Conservation (phyloP, 2,113 vertebrate species). For the Notothenia coriiceps region DNA sequence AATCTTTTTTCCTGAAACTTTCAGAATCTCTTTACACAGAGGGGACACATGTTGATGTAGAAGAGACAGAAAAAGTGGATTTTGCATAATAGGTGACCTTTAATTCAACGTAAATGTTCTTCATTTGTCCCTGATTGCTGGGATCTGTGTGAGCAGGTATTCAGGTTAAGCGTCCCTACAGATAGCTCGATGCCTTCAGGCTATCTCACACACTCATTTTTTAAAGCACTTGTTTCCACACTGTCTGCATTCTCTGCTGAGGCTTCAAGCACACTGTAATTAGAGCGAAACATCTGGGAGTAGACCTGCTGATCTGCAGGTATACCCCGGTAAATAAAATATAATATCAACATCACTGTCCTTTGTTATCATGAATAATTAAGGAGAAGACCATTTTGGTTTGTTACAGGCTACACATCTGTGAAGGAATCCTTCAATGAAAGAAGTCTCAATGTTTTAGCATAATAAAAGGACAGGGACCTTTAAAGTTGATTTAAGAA, state of each 20-base stretch:
- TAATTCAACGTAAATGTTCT: not conserved
- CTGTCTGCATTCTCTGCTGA: conserved; percentile 59
- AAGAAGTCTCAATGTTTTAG: not conserved
- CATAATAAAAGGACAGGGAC: no score
- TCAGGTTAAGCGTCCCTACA: conserved; percentile 67
- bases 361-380: conserved; percentile 45
- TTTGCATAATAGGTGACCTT: no score
- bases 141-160: conserved; percentile 51
- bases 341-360: no score
- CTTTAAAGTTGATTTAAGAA: no score
- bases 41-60: no score
- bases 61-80: no score
- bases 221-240: conserved; percentile 74
- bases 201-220: conserved; percentile 63
- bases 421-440: not conserved
- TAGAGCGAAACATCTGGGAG: conserved; percentile 67
- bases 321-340: no score
- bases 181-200: conserved; percentile 49
- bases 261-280: conserved; percentile 68
- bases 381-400: conserved; percentile 16
- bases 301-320: conserved; percentile 14
- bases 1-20: no score
- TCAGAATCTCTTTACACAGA: no score
- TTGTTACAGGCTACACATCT: not conserved
- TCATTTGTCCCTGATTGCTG: conserved; percentile 43